These are phyloP conservation scores for Zaprionus ornatus DNA, from an alignment of 1,140 invertebrate species.

Conservation along the genomic window DNA sequence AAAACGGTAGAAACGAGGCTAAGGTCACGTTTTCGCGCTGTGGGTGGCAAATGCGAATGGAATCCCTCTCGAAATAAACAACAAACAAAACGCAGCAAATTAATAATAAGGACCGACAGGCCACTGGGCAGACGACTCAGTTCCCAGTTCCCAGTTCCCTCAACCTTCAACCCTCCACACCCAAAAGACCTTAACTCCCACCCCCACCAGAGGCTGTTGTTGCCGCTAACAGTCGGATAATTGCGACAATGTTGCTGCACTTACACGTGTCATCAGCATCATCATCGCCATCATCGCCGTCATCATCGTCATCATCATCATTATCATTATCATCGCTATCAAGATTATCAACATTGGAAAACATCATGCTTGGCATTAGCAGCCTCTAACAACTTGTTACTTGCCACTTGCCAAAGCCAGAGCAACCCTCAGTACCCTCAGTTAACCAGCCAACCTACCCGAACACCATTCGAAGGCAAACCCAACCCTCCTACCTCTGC, in stretches of 20 bases:
- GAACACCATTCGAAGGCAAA: background rate
- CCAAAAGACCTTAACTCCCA: background rate
- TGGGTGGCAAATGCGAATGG: conserved; percentile 65
- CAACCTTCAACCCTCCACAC: background rate
- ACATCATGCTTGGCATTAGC: conserved; percentile 33
- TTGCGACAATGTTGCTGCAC: conserved; percentile 80
- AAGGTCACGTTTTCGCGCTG: conserved; percentile 79
- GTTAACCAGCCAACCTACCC: conserved; percentile 14
- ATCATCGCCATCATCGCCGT: conserved; percentile 28
- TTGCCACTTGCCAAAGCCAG: conserved; percentile 56
- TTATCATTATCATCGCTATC: background rate
- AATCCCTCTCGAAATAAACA: conserved; percentile 69
- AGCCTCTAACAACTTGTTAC: conserved; percentile 40
- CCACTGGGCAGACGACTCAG: background rate
- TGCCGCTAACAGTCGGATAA: conserved; percentile 64
- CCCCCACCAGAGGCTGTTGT: background rate
- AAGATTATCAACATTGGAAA: background rate
- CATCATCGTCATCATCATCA: conserved; percentile 32
- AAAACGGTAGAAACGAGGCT: conserved; percentile 46
- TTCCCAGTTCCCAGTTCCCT: background rate
- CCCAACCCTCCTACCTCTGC: conserved; percentile 35
- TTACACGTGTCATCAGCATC: conserved; percentile 75
- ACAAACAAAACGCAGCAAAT: conserved; percentile 74
- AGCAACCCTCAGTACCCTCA: conserved; percentile 34
- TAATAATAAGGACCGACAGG: conserved; percentile 53